Percentiles rank a stretch among this genome's conserved stretches.
Conservation (phyloP, 2,797 vertebrate species). For the Cuniculus paca region DNA sequence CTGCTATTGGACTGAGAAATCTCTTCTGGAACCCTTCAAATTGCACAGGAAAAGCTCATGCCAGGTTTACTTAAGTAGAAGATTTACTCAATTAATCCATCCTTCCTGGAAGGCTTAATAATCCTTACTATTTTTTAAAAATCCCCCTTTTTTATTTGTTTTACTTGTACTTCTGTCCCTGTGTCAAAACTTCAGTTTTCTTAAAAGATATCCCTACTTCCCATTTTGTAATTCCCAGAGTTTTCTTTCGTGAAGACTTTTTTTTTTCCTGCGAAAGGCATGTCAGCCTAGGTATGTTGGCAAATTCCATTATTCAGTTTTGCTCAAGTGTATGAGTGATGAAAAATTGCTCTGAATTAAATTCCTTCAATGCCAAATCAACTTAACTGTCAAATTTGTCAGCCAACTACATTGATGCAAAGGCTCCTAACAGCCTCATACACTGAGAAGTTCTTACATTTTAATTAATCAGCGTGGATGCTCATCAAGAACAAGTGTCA, state of each 20-base stretch:
- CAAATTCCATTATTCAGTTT: conserved; percentile 41
- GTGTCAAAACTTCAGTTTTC: background rate
- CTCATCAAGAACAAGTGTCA: background rate
- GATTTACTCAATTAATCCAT: background rate
- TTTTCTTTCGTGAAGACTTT: background rate
- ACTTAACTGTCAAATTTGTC: conserved; percentile 13
- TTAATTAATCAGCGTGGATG: background rate
- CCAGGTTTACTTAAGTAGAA: background rate
- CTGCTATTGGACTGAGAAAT: conserved; percentile 42
- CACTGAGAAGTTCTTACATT: conserved; percentile 33
- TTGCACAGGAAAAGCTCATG: background rate
- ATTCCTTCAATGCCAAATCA: conserved; percentile 47
- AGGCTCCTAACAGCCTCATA: background rate
- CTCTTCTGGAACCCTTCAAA: background rate
- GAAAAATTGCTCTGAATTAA: conserved; percentile 55
- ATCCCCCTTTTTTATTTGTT: background rate
- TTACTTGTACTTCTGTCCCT: background rate
- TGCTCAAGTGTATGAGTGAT: background rate
- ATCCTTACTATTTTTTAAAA: background rate
- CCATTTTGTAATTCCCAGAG: conserved; percentile 26
- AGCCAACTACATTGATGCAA: background rate
- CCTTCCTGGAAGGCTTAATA: background rate
- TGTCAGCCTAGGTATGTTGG: background rate
- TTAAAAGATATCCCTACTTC: background rate
- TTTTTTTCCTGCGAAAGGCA: background rate